These are phyloP conservation scores for Tetragonula clypearis DNA, from an alignment of 1,140 invertebrate genomes.

Conservation along the genomic window DNA sequence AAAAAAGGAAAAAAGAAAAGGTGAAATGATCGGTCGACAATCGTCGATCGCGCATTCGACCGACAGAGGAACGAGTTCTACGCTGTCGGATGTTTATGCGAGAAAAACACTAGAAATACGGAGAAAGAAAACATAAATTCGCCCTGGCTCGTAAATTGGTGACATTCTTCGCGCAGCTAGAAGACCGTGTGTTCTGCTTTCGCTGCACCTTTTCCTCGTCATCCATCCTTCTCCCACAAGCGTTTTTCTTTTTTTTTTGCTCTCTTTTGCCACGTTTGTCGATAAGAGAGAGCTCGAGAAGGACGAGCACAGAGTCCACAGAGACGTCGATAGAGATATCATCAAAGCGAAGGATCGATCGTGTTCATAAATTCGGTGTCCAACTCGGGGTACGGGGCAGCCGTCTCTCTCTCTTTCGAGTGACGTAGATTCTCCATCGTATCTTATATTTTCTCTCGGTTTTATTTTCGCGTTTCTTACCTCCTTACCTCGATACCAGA, in stretches of 20 bases:
- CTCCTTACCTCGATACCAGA: neutral
- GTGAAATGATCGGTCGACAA: neutral
- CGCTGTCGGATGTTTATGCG: neutral
- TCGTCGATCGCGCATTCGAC: neutral
- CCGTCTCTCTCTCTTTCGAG: constrained; percentile 20
- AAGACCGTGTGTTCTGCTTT: constrained; percentile 10
- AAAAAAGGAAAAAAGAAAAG: too few species aligned
- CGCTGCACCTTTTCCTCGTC: constrained; percentile 18
- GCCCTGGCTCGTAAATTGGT: constrained; percentile 42
- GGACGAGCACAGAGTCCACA: constrained; percentile 28
- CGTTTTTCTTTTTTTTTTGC: neutral
- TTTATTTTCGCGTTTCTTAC: constrained; percentile 28
- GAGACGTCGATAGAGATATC: constrained; percentile 67
- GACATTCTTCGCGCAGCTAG: constrained; percentile 32
- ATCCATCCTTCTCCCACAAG: neutral
- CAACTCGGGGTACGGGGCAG: constrained; percentile 41
- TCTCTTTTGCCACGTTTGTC: neutral
- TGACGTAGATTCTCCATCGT: constrained; percentile 54
- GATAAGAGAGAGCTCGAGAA: constrained; percentile 37
- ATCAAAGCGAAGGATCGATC: constrained; percentile 65
- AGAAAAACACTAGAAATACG: neutral
- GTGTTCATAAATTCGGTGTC: constrained; percentile 67
- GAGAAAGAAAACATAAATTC: constrained; percentile 38
- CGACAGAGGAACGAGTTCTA: neutral
- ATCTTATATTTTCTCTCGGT: constrained; percentile 28